Base-by-base conservation (phyloP, 2,113 vertebrate species). In the Melospiza georgiana region DNA sequence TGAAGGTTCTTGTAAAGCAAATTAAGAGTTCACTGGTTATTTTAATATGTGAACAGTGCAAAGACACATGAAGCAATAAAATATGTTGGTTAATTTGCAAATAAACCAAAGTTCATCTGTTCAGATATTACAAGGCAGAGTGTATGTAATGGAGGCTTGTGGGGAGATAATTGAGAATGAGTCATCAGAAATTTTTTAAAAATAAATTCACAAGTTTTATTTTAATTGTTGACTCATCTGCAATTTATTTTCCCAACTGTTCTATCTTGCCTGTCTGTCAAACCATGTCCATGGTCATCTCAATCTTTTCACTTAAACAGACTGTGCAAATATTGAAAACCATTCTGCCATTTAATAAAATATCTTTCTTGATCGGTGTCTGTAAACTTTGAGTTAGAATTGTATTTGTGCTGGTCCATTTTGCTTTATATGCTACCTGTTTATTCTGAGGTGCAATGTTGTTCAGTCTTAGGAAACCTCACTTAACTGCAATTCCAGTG, bases 171-270 rank as follows among this genome's bases (percentile, higher is more conserved):
- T 91, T 9, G 61, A 75, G 21, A 86, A 52, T 97, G 95, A 97
- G 81, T 97, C 95, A 97, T 67, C 76, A 88, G 74, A 74, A 95
- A 27, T 59, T 87, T 93, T 63, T 59, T 21, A 72, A 88, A 93
- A 96, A 95, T 91, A 97, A 87, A 84, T 77, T 92, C 93, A 94
- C 81, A 86, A 71, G 85, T 94, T 97, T 95, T 95, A 82, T 95
- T 95, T 94, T 93, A 95, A 93, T 94, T 93, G 81, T 89, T 97
- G 94, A 95, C 81, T 97, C 95, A 97, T 96, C 78, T 62, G 37
- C 61, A 37, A 55, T 90, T 95, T 94, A 71, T 95, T 95, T 90
- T 77, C 88, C 89, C 89, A 91, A 85, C 84, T 93, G 84, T 95
- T 97, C 87, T 82, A 0, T 95, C 88, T 93, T 75, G 18, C 76